phyloP scores from a whole-genome alignment of 2,797 vertebrate species.

The Ataeniobius toweri region DNA sequence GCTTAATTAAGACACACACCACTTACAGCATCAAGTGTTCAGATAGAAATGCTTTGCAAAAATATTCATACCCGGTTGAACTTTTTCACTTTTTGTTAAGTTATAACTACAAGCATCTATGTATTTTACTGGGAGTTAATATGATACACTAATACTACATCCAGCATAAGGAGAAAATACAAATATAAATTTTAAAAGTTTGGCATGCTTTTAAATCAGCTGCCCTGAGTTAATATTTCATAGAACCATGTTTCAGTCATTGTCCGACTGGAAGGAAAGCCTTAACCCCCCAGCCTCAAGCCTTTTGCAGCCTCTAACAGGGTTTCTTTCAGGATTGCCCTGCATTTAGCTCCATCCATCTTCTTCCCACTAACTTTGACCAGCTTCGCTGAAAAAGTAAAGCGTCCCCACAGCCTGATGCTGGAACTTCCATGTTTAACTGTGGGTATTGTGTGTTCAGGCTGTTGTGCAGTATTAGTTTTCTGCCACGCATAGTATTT shows the following conservation, averaged over 20 bases:
- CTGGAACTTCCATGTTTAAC: background rate
- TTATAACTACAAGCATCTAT: background rate
- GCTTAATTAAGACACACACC: slow-evolving; percentile 13
- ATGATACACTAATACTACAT: background rate
- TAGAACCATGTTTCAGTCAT: too few species aligned
- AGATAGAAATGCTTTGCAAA: background rate
- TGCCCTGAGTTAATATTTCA: background rate
- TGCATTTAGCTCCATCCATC: too few species aligned
- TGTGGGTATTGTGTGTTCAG: background rate
- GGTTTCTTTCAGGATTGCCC: too few species aligned
- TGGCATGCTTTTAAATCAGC: background rate
- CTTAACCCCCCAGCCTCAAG: too few species aligned
- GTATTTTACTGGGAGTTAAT: background rate
- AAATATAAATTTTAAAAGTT: background rate
- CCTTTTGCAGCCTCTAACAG: too few species aligned
- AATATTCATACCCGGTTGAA: background rate
- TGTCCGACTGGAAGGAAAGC: too few species aligned
- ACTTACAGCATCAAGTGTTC: background rate
- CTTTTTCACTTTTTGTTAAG: background rate
- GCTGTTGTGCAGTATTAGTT: background rate
- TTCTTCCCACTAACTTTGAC: background rate
- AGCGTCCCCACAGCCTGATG: background rate
- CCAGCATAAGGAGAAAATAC: background rate
- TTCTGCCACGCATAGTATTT: background rate
- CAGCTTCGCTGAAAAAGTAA: background rate